Conservation (phyloP, 2,113 vertebrate genomes). For the Anhinga rufa region DNA sequence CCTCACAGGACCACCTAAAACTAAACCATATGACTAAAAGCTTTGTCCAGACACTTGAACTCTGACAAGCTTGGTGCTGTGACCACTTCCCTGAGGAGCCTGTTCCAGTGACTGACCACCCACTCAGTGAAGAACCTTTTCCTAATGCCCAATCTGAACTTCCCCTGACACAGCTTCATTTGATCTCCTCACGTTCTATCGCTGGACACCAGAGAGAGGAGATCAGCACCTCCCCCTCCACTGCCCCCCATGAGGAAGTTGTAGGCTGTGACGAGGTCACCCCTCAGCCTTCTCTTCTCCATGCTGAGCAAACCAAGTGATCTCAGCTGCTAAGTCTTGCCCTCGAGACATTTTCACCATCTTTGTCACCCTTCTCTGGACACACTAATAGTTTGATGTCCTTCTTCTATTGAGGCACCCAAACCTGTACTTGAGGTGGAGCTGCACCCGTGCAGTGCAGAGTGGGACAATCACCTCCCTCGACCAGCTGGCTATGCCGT, state of each 20-base stretch:
- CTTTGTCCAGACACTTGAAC: not conserved
- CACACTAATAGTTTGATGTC: not conserved
- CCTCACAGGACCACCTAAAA: not conserved
- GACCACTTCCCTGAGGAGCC: not conserved
- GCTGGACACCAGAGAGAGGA: not conserved
- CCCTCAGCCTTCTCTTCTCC: not conserved
- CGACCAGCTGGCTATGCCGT: fast-evolving
- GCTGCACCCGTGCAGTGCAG: fast-evolving
- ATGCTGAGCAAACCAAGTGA: not conserved
- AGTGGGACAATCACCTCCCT: not conserved
- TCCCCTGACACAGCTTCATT: not conserved
- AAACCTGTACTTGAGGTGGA: fast-evolving
- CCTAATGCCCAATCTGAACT: not conserved
- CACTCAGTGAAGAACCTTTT: not conserved
- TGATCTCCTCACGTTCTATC: fast-evolving
- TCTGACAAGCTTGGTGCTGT: not conserved
- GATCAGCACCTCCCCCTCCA: not conserved
- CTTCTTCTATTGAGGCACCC: not conserved
- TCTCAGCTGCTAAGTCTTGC: fast-evolving
- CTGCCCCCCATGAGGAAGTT: not conserved
- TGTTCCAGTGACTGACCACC: not conserved
- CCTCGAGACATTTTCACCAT: not conserved
- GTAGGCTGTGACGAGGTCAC: not conserved
- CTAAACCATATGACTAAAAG: not conserved
- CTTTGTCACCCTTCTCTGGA: fast-evolving